A percentile compares a stretch with the other conserved stretches of the same genome.
These are phyloP conservation scores for Calosoma granatense DNA, from an alignment of 1,140 invertebrate genomes.

Conservation along the genomic window DNA sequence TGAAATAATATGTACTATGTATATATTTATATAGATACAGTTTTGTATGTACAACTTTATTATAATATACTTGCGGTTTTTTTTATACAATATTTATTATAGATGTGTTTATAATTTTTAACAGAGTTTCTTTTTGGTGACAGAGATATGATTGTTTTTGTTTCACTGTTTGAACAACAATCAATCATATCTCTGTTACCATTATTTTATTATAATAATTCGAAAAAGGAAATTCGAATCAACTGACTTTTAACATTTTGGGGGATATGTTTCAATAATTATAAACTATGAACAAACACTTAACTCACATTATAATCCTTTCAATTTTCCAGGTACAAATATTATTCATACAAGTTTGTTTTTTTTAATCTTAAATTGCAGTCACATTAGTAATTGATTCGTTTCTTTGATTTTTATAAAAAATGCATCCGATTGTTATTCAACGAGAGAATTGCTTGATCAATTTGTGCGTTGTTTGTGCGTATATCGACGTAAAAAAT, in stretches of 20 bases:
- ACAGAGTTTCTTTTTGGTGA: background rate
- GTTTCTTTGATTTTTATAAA: background rate
- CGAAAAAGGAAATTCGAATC: background rate
- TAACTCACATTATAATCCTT: background rate
- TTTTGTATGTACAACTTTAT: background rate
- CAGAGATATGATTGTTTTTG: too few relatives aligned
- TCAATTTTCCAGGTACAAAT: background rate
- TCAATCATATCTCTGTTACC: background rate
- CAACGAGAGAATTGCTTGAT: too few relatives aligned
- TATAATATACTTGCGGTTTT: background rate
- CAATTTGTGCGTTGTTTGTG: conserved; percentile 1
- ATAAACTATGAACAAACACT: conserved; percentile 6
- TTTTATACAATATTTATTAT: background rate
- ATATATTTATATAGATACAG: background rate
- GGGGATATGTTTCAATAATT: background rate
- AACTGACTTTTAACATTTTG: background rate
- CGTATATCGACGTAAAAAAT: background rate
- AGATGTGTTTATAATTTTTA: background rate
- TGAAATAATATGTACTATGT: conserved; percentile 6
- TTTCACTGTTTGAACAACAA: background rate
- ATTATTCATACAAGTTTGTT: background rate
- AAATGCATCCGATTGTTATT: background rate
- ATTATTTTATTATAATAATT: too few relatives aligned
- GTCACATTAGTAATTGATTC: too few relatives aligned
- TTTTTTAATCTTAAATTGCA: too few relatives aligned